Evolutionary conservation across 2,888 invertebrate species (phyloP).

Genomic region (Bombylius major): DNA sequence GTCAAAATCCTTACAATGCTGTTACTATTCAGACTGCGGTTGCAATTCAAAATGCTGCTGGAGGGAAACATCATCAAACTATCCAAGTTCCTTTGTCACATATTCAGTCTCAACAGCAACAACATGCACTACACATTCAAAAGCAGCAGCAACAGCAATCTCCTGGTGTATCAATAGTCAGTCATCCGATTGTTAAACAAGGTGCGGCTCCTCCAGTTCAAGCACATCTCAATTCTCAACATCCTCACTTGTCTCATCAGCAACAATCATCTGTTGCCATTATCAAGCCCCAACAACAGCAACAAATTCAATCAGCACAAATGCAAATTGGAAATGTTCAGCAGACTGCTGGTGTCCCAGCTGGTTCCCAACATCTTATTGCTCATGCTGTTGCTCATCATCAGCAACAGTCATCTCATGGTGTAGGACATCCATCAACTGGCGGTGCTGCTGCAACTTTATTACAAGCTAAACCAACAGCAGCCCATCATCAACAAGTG

Average conservation of each 20-base stretch:
- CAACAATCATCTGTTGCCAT: neutral
- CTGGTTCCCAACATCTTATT: slow-evolving; percentile 17
- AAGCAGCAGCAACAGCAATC: slow-evolving; percentile 5
- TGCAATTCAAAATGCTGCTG: slow-evolving; percentile 18
- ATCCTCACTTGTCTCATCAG: slow-evolving; percentile 10
- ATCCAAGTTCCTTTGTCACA: slow-evolving; percentile 39
- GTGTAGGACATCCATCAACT: slow-evolving; percentile 22
- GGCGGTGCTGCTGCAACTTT: slow-evolving; percentile 18
- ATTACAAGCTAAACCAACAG: slow-evolving; percentile 16
- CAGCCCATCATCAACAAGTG: slow-evolving; percentile 14
- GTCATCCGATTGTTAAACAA: slow-evolving; percentile 19
- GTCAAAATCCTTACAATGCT: slow-evolving; percentile 20
- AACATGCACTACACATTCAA: neutral
- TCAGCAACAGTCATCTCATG: slow-evolving; percentile 27
- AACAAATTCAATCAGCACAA: slow-evolving; percentile 3
- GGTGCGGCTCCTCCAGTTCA: slow-evolving; percentile 7
- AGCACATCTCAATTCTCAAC: neutral
- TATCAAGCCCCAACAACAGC: slow-evolving; percentile 1
- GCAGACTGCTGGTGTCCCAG: slow-evolving; percentile 23
- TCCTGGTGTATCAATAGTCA: slow-evolving; percentile 19
- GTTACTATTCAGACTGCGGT: slow-evolving; percentile 2
- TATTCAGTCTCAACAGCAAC: slow-evolving; percentile 29
- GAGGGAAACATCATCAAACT: slow-evolving; percentile 31
- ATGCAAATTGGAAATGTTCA: slow-evolving; percentile 14
- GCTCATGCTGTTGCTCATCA: slow-evolving; percentile 20